Conservation (phyloP, 2,797 vertebrate genomes). For the Mormyrops attenuatus region DNA sequence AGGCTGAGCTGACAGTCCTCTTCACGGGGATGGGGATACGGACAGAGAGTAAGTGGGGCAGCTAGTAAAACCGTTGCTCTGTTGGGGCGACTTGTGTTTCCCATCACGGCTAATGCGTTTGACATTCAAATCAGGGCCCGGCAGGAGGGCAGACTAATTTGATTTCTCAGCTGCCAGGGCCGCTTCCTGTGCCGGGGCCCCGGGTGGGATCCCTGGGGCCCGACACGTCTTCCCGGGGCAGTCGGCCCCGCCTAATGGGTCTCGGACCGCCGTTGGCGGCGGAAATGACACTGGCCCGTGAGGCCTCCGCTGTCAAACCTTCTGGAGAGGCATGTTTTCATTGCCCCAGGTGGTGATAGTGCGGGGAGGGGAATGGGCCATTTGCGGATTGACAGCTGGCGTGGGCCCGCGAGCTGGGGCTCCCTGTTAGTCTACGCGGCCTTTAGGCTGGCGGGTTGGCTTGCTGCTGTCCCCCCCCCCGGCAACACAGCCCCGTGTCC, state of each 20-base stretch:
- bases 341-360: slow-evolving; percentile 29
- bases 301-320: slow-evolving; percentile 23
- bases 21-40: background rate
- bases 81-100: slow-evolving; percentile 53
- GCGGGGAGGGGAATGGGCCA: background rate
- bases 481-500: background rate
- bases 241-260: slow-evolving; percentile 36
- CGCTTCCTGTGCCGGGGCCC: slow-evolving; percentile 60
- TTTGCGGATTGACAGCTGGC: background rate
- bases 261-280: slow-evolving; percentile 40
- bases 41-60: background rate
- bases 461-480: background rate
- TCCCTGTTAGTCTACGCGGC: background rate
- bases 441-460: background rate
- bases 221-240: slow-evolving; percentile 46
- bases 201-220: slow-evolving; percentile 47
- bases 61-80: slow-evolving; percentile 38
- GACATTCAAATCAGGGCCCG: slow-evolving; percentile 57
- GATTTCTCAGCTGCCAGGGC: slow-evolving; percentile 58
- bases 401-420: background rate
- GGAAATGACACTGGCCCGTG: slow-evolving; percentile 33
- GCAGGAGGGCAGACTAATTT: slow-evolving; percentile 55
- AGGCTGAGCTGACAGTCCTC: slow-evolving; percentile 19
- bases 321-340: slow-evolving; percentile 16
- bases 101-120: slow-evolving; percentile 52